Percentiles rank a stretch among this genome's conserved stretches.
phyloP scores from a whole-genome alignment of 2,797 vertebrate species.

The Triplophysa bombifrons region DNA sequence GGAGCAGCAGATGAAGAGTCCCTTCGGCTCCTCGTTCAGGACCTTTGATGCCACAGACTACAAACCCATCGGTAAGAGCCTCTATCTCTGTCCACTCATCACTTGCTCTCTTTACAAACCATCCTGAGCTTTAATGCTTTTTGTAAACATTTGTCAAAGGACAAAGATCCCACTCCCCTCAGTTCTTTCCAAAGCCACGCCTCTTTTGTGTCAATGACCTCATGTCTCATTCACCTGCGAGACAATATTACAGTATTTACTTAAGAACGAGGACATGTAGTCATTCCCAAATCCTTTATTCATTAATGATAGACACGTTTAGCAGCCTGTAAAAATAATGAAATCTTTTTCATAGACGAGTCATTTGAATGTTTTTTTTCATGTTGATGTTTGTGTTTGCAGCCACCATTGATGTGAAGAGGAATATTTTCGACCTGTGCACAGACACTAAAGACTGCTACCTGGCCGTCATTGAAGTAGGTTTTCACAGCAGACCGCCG shows the following conservation, averaged over 20 bases:
- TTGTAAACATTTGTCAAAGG: too few relatives aligned
- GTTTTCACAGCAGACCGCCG: neutral
- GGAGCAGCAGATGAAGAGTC: slow-evolving; percentile 98
- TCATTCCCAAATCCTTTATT: too few relatives aligned
- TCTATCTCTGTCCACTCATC: neutral
- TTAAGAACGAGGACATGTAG: too few relatives aligned
- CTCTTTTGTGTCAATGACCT: neutral
- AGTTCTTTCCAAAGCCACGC: too few relatives aligned
- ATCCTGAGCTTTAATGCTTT: neutral
- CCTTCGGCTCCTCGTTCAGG: slow-evolving; percentile 97
- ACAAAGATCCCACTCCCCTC: too few relatives aligned
- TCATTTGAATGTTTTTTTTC: neutral
- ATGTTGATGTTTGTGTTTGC: slow-evolving; percentile 5
- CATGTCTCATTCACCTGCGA: too few relatives aligned
- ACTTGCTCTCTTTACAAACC: neutral
- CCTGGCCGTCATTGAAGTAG: slow-evolving; percentile 97
- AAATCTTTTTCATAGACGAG: too few relatives aligned
- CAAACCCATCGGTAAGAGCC: slow-evolving; percentile 90
- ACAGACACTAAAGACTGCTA: slow-evolving; percentile 99
- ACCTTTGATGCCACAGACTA: slow-evolving; percentile 99
- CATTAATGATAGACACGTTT: too few relatives aligned
- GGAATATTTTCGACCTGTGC: slow-evolving; percentile 98
- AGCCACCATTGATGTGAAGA: slow-evolving; percentile 98
- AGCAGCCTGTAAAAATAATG: too few relatives aligned
- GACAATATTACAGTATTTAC: too few relatives aligned